Percentiles rank a stretch among this genome's conserved stretches.
phyloP scores from a whole-genome alignment of 2,113 vertebrate species.

The Campylomormyrus numenius region DNA sequence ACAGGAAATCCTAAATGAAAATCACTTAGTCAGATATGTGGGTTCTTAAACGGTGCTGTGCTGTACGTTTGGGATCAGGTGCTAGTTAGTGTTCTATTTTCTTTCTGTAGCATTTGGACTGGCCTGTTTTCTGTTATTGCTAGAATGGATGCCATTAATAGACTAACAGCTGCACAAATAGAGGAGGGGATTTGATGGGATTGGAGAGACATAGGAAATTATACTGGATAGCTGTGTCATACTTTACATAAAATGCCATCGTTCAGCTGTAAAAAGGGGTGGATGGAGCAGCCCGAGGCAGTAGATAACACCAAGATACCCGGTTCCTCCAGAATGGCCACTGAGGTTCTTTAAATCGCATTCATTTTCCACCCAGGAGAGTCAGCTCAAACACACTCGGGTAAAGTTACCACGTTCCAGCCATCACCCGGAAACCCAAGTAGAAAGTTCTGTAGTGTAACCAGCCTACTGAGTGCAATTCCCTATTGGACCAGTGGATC shows the following conservation, averaged over 20 bases:
- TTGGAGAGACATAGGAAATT: conserved; percentile 6
- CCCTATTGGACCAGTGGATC: background rate
- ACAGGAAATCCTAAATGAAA: background rate
- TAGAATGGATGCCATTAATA: conserved; percentile 37
- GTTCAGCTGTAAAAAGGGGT: background rate
- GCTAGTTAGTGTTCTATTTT: background rate
- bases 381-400: background rate
- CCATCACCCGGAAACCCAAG: background rate
- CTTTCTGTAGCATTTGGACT: conserved; percentile 17
- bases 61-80: conserved; percentile 38
- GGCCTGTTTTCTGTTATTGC: background rate
- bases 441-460: background rate
- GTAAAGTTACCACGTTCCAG: background rate
- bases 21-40: background rate
- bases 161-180: conserved; percentile 82
- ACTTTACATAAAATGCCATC: background rate
- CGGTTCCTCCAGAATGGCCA: background rate
- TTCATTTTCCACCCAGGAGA: background rate
- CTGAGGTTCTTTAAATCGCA: background rate
- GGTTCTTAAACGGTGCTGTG: conserved; percentile 23
- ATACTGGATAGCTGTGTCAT: background rate
- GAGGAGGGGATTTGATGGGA: conserved; percentile 20
- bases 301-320: background rate
- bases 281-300: background rate
- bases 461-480: background rate